Base-by-base conservation (phyloP, 2,888 invertebrate genomes). In the Tyria jacobaeae region DNA sequence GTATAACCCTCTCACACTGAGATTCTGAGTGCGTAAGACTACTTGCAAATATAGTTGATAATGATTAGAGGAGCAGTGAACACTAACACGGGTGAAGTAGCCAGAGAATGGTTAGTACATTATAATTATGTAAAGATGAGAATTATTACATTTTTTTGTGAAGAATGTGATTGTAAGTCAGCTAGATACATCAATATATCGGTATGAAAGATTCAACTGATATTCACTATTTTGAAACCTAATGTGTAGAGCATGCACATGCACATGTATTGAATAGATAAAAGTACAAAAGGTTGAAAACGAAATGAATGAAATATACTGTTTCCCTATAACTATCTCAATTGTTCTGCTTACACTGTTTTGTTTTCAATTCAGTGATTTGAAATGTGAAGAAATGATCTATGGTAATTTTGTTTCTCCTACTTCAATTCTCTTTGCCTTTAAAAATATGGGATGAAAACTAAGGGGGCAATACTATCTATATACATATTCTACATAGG, bases 401-500 rank as follows among this genome's bases (percentile, higher is more conserved):
- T 7, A 17, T 4, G 27, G 27, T 27, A 31, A 7, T 17, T 41
- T 17, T 17, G n/a, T 2, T 17, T 17, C n/a, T 17, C 2, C 0
- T 9, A 41, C 9, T 0, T 41, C 9, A 17, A 17, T 41, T 17
- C 17, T 17, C 10, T 17, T 17, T n/a, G 10, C 3, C 17, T 41
- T 10, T 41, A 41, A 21, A 41, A 41, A 41, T n/a, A n/a, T n/a
- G n/a, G n/a, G n/a, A n/a, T n/a, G n/a, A n/a, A 41, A 41, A 41
- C 9, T n/a, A n/a, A n/a, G 5, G 15, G n/a, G 41, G n/a, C 9
- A 9, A 17, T n/a, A 2, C 15, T 10, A 12, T 37, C 37, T 2
- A 15, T 5, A 15, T 37, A 37, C 15, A 2, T 15, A n/a, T n/a
- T 37, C 37, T 2, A 15, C 1, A 15, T 37, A 37, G 4, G 1